Conservation (phyloP, 2,888 invertebrate genomes). For the Mamestra brassicae region DNA sequence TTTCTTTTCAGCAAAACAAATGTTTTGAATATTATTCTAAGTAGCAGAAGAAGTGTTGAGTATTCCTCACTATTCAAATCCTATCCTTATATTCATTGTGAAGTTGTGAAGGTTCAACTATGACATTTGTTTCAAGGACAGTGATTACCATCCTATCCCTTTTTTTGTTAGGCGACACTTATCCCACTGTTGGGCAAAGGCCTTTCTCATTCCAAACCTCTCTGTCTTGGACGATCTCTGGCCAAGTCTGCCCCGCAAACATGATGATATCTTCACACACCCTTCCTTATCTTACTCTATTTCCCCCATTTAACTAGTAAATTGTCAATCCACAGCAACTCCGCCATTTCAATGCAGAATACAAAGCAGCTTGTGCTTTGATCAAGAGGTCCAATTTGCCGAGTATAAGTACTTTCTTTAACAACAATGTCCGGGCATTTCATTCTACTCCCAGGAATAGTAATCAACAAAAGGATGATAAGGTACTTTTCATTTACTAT, state of each 20-base stretch:
- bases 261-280: no score
- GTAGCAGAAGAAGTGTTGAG: background rate
- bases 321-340: conserved; percentile 73
- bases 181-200: no score
- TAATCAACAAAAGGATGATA: conserved; percentile 69
- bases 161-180: no score
- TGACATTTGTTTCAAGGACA: background rate
- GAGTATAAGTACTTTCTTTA: conserved; percentile 74
- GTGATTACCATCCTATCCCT: background rate
- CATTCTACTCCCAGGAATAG: conserved; percentile 75
- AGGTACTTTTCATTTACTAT: conserved; percentile 63
- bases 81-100: background rate
- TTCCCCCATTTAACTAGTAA: background rate
- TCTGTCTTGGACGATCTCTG: no score
- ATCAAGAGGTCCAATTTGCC: conserved; percentile 89
- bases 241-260: no score
- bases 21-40: background rate
- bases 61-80: no score
- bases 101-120: background rate
- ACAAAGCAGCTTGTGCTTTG: conserved; percentile 89
- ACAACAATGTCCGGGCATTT: conserved; percentile 66
- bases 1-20: background rate
- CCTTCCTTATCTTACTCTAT: no score
- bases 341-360: conserved; percentile 87
- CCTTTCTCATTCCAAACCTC: no score